Base-by-base conservation (phyloP, 1,140 invertebrate genomes). In the Drosophila serrata region DNA sequence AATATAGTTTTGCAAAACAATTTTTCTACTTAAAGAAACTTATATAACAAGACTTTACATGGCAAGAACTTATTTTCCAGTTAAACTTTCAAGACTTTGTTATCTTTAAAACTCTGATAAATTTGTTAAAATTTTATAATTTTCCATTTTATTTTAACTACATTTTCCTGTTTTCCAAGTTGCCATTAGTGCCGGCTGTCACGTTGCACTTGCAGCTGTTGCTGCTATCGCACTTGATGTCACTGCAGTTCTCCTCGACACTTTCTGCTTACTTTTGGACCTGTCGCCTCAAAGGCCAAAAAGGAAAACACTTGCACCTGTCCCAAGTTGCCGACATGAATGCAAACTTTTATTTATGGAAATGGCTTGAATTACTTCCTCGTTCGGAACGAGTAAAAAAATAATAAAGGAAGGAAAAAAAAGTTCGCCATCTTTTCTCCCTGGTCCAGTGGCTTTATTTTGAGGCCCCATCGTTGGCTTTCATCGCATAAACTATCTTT, bases 281-380 rank as follows among this genome's bases (percentile, higher is more conserved):
- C 37, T 69, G 29, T 33, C 51, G 43, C 35, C 67, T 72, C 48
- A 59, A 58, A 72, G 53, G 53, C 42, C 67, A 59, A 12, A 55
- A 39, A 27, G 51, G 24, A 70, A 72, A 72, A 72, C 67, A 72
- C 69, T 61, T 79, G 55, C 59, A 72, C 75, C 69, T 79, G 75
- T 35, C 55, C 27, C 53, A 33, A 29, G 45, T 58, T 48, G 12
- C 46, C 37, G 59, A 70, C 56, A 77, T 48, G 53, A 72, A 60
- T 51, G 79, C 45, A 60, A 62, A 62, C 48, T 69, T 72, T 69
- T 64, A 53, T 72, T 37, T 70, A 82, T 86, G 65, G 43, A 72
- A 72, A 73, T 79, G 61, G 84, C 79, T 87, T 86, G 81, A 82
- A 87, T 82, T 86, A 87, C 82, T 86, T 86, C 82, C 82, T 86